Evolutionary conservation across 2,888 invertebrate genomes (phyloP), one percentile per base, ranked within the genome.

Genomic region (Automeris io): DNA sequence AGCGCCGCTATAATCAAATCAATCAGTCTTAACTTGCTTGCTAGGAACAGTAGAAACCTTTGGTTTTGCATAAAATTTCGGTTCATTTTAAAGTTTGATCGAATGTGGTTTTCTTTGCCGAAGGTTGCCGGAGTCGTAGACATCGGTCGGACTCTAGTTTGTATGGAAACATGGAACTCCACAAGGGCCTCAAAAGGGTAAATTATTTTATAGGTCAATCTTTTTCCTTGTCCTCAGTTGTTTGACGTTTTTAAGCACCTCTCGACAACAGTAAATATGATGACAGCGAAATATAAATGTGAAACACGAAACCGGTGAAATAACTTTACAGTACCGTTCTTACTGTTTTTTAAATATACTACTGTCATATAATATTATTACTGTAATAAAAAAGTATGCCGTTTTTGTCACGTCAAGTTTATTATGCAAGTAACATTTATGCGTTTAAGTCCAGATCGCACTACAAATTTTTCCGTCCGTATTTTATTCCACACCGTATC

Each of bases 161-260:
- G n/a, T n/a, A n/a, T n/a, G n/a, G n/a, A n/a, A n/a, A n/a, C n/a
- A n/a, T n/a, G n/a, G n/a, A n/a, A n/a, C n/a, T n/a, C n/a, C n/a
- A n/a, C n/a, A n/a, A n/a, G n/a, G n/a, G n/a, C n/a, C 37, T 49
- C 45, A 52, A 82, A 83, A 83, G 62, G 71, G 80, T 77, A 73
- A 80, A 83, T 86, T 85, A 85, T 83, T 77, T 81, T 73, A n/a
- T n/a, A n/a, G n/a, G 79, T 85, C 82, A 83, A 60, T 67, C 63
- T 71, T 73, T 76, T 79, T 70, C 69, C 65, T 55, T 50, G 54
- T 65, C 66, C 63, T 61, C 54, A 59, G 55, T 52, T 45, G 45
- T 39, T 51, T 48, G 49, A 47, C 45, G 54, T 47, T 50, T 54
- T 52, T 43, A 60, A 54, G 55, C 57, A 58, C 65, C 66, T 69